phyloP scores from a whole-genome alignment of 2,113 vertebrate genomes.

The Orcinus orca region DNA sequence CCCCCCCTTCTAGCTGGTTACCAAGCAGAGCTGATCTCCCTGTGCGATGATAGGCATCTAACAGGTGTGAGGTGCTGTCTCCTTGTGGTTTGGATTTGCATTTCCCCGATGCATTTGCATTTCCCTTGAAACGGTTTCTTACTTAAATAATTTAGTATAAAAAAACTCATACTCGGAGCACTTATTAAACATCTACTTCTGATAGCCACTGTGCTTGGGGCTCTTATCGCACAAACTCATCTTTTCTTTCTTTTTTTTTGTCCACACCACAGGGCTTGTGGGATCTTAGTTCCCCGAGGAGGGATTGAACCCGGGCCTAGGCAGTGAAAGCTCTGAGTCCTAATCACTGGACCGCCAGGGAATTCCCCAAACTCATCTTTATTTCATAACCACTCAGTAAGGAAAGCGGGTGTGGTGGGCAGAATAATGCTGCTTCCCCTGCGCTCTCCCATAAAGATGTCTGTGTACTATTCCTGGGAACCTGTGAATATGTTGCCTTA shows the following conservation, averaged over 20 bases:
- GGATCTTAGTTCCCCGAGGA: not conserved
- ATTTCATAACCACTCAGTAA: not conserved
- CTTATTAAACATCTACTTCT: not conserved
- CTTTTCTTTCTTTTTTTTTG: not conserved
- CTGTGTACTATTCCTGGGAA: fast-evolving
- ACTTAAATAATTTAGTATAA: not conserved
- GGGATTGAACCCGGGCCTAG: not conserved
- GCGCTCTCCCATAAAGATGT: not conserved
- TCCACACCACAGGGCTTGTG: not conserved
- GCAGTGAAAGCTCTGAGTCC: not conserved
- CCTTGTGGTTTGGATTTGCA: not conserved
- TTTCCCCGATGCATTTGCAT: not conserved
- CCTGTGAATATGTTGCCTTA: not conserved
- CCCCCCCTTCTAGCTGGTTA: too few species aligned
- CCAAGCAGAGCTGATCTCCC: too few species aligned
- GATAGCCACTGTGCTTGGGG: not conserved
- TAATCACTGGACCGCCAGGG: not conserved
- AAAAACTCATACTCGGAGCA: not conserved
- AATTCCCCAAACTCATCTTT: not conserved
- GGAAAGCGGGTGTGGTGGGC: not conserved
- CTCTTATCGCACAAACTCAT: not conserved
- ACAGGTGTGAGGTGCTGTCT: not conserved
- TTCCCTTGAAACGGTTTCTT: not conserved
- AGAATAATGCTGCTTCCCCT: not conserved
- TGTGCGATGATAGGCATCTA: not conserved